Base-by-base conservation (phyloP, 2,797 vertebrate species). In the Catostomus latipinnis region DNA sequence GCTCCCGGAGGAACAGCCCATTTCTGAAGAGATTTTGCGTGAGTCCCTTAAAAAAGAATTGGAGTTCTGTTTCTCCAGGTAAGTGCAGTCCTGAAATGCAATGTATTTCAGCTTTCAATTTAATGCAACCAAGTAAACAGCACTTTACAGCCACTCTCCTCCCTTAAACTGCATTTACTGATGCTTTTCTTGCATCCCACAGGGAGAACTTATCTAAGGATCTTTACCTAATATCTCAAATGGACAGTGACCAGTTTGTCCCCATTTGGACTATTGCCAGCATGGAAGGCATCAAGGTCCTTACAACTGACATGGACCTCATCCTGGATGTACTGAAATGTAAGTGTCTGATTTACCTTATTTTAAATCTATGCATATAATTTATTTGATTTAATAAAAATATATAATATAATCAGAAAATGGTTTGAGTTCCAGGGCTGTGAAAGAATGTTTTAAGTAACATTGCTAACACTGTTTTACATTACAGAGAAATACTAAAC, bases 231-330 rank as follows among this genome's bases (percentile, higher is more conserved):
- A 98, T 99, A 94, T 99, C 98, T 82, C 98, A 99, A 91, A 99
- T 99, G 98, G 98, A 99, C 89, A 98, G 97, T 45, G 98, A 99
- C 90, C 97, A 99, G 89, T 99, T 99, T 87, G 92, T 99, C 82
- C 97, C 98, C 0, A 97, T 99, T 88, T 99, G 97, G 97, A 99
- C 98, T 61, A 96, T 99, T 85, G 98, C 98, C 91, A 99, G 96
- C 89, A 98, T 99, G 96, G 97, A 99, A 90, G 96, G 96, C 87
- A 96, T 99, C 83, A 99, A 99, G 89, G 96, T 95, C 85, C 93
- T 98, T 86, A 99, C 98, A 43, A 96, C 96, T 0, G 96, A 99
- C 85, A 94, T 95, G 88, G 96, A 98, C 73, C 95, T 99, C 82
- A 99, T 99, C 91, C 92, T 98, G 81, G 98, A 99, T 87, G 96